Evolutionary conservation across 2,888 invertebrate genomes (phyloP).

Genomic region (Craniophora ligustri): DNA sequence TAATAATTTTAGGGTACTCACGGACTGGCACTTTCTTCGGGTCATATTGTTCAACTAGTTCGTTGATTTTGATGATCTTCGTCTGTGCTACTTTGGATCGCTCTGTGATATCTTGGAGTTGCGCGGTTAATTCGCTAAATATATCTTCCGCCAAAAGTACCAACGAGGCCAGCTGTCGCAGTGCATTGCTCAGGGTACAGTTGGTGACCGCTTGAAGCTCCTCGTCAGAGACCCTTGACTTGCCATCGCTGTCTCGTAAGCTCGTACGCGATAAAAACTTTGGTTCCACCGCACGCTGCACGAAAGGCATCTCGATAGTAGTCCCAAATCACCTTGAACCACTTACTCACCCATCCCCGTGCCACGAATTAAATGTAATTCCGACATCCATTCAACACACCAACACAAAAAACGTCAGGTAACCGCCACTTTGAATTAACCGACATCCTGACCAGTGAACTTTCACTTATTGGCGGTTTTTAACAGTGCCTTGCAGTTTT

Average conservation of each 20-base stretch:
- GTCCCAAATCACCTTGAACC: slow-evolving; percentile 68
- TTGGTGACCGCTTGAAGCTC: slow-evolving; percentile 96
- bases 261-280: slow-evolving; percentile 92
- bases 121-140: slow-evolving; percentile 93
- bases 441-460: slow-evolving; percentile 85
- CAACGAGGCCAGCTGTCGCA: slow-evolving; percentile 95
- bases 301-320: slow-evolving; percentile 93
- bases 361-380: slow-evolving; percentile 83
- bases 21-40: slow-evolving; percentile 98
- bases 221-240: slow-evolving; percentile 90
- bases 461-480: slow-evolving; percentile 73
- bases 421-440: slow-evolving; percentile 89
- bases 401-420: slow-evolving; percentile 88
- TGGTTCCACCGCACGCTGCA: slow-evolving; percentile 95
- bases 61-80: slow-evolving; percentile 92
- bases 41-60: slow-evolving; percentile 92
- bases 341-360: slow-evolving; percentile 84
- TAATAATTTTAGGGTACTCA: slow-evolving; percentile 90
- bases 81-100: slow-evolving; percentile 92
- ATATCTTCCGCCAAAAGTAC: slow-evolving; percentile 95
- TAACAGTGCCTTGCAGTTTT: slow-evolving; percentile 59
- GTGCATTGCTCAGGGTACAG: slow-evolving; percentile 94
- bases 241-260: slow-evolving; percentile 89
- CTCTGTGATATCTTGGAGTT: slow-evolving; percentile 92
- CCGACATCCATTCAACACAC: slow-evolving; percentile 86